Base-by-base conservation (phyloP, 64 coral and sea anemone species). In the Montipora cactus region DNA sequence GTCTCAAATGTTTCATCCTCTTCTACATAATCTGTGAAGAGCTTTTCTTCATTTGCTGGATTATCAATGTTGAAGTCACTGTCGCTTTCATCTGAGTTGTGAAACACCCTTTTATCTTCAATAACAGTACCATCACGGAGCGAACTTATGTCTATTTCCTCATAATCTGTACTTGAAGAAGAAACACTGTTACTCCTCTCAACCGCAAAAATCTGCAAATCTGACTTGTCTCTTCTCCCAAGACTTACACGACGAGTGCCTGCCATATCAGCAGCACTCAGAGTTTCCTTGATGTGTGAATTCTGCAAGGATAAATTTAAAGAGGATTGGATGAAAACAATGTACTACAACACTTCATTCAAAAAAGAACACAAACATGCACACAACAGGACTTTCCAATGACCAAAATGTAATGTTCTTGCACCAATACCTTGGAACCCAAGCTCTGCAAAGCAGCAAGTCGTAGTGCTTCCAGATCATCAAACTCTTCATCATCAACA, bases 121-220 rank as follows among this genome's bases (percentile, higher is more conserved):
- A 3, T 78, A 3, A 50, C 13, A 50, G 47, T 46, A 49, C 4
- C 47, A 78, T 47, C 15, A 48, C 20, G 8, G 5, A 46, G 76
- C 15, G 47, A 11, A 2, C 46, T 86, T 2, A 86, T 50, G 46
- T 86, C 82, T 50, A 86, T 72, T 49, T 86, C 82, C 47, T 86
- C 82, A 72, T 86, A 86, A 49, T 86, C 82, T 86, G 82, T 86
- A 71, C 82, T 86, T 86, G 82, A 50, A 9, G 82, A 86, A 37
- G 82, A 86, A 9, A 86, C 68, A 16, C 82, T 86, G 44, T 71
- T 64, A 15, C 68, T 45, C 47, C 82, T 86, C n/a, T 86, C 62
- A 49, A 86, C 18, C 2, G 82, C 4, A 22, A 86, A 44, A 49
- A 86, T 71, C 46, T 86, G 82, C 64, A 86, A 86, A 72, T 86